Conservation (phyloP, 1,140 invertebrate species). For the Dolichoris vasculosae region DNA sequence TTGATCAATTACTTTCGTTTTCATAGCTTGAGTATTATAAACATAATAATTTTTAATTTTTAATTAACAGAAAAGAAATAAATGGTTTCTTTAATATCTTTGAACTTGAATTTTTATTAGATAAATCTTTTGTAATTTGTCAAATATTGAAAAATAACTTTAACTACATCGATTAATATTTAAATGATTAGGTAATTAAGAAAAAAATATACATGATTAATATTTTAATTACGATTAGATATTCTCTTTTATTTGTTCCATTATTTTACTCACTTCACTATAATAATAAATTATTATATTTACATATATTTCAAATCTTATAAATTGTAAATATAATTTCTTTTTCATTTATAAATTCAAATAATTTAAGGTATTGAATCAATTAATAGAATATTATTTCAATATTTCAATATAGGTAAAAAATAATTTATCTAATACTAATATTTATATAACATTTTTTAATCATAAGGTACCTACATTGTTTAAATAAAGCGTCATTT, state of each 20-base stretch:
- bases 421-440: background rate
- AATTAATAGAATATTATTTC: background rate
- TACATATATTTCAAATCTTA: background rate
- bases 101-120: no score
- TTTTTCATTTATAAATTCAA: background rate
- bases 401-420: background rate
- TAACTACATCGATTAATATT: background rate
- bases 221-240: no score
- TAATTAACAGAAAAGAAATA: no score
- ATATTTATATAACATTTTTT: background rate
- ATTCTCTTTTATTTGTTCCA: no score
- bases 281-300: background rate
- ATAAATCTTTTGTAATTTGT: no score
- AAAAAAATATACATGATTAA: background rate
- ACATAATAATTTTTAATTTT: no score
- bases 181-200: background rate
- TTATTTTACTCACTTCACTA: background rate
- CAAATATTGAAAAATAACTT: background rate
- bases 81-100: no score
- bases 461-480: background rate
- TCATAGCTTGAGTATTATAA: no score
- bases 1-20: no score
- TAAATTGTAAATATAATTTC: background rate
- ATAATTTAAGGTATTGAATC: background rate
- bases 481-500: background rate